A percentile compares a stretch with the other conserved stretches of the same genome.
Conservation (phyloP, 2,888 invertebrate genomes). For the Euzophera pinguis region DNA sequence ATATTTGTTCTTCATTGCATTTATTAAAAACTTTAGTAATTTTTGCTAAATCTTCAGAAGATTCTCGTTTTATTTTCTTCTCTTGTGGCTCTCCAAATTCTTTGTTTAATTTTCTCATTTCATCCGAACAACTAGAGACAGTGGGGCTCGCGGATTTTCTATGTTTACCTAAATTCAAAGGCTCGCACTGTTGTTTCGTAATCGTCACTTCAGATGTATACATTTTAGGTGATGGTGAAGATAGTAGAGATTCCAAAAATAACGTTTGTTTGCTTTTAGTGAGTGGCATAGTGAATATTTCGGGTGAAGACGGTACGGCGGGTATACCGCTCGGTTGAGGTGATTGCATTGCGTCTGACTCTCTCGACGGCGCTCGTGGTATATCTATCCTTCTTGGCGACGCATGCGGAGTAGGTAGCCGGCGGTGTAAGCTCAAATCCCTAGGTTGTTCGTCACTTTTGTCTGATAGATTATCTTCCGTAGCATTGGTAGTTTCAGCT, state of each 20-base stretch:
- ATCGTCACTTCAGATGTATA: conserved; percentile 79
- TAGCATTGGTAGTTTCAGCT: conserved; percentile 42
- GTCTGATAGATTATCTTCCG: conserved; percentile 57
- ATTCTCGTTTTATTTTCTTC: conserved; percentile 58
- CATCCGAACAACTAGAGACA: conserved; percentile 87
- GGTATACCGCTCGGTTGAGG: conserved; percentile 87
- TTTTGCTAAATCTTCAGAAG: conserved; percentile 57
- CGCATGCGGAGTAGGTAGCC: conserved; percentile 60
- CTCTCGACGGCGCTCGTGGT: conserved; percentile 82
- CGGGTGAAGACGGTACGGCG: conserved; percentile 84
- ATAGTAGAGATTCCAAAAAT: conserved; percentile 82
- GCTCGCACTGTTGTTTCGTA: conserved; percentile 81
- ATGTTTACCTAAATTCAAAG: conserved; percentile 84
- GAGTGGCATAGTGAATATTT: conserved; percentile 77
- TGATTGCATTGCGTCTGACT: conserved; percentile 86
- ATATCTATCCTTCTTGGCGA: conserved; percentile 70
- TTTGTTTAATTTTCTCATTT: conserved; percentile 81
- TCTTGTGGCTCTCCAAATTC: conserved; percentile 72
- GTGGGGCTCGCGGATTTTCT: conserved; percentile 85
- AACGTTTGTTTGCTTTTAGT: conserved; percentile 74
- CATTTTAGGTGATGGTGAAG: conserved; percentile 80
- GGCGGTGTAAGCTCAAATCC: conserved; percentile 81
- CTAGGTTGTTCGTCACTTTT: conserved; percentile 80
- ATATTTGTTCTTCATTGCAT: conserved; percentile 43
- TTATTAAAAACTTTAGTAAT: conserved; percentile 62